These are phyloP conservation scores for Gallinago undulata DNA, from an alignment of 2,113 vertebrate genomes.

Conservation along the genomic window DNA sequence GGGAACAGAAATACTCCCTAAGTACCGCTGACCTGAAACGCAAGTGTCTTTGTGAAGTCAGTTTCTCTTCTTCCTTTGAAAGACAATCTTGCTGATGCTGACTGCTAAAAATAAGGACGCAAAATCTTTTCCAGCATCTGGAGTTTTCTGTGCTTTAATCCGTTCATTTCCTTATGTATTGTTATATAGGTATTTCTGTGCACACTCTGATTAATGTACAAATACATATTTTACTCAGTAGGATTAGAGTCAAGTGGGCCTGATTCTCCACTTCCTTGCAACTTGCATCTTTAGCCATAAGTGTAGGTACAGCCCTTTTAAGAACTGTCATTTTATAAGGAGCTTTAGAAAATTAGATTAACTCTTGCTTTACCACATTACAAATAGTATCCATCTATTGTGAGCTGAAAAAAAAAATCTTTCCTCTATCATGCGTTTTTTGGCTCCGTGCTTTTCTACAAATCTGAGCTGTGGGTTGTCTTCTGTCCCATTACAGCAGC, in stretches of 20 bases:
- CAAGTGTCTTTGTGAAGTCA: conserved; percentile 58
- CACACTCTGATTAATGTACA: conserved; percentile 52
- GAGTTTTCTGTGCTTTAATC: conserved; percentile 59
- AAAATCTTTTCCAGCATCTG: conserved; percentile 63
- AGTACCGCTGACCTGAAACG: conserved; percentile 59
- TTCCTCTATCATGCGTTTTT: background rate
- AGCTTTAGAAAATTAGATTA: conserved; percentile 45
- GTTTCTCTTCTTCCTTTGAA: conserved; percentile 59
- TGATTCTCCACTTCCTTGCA: conserved; percentile 48
- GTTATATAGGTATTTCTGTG: conserved; percentile 64
- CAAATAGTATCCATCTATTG: background rate
- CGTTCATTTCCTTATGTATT: conserved; percentile 55
- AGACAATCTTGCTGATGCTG: conserved; percentile 64
- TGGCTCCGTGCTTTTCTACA: background rate
- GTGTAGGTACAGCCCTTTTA: conserved; percentile 40
- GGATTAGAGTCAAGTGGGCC: conserved; percentile 52
- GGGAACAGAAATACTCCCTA: conserved; percentile 58
- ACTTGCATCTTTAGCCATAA: background rate
- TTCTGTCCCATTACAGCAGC: background rate
- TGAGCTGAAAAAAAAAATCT: background rate
- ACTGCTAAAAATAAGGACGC: conserved; percentile 49
- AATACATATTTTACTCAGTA: conserved; percentile 58
- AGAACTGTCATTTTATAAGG: conserved; percentile 8
- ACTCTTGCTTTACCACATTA: conserved; percentile 24
- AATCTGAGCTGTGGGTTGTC: background rate